Evolutionary conservation across 2,797 vertebrate species (phyloP).

Genomic region (Poeciliopsis infans): DNA sequence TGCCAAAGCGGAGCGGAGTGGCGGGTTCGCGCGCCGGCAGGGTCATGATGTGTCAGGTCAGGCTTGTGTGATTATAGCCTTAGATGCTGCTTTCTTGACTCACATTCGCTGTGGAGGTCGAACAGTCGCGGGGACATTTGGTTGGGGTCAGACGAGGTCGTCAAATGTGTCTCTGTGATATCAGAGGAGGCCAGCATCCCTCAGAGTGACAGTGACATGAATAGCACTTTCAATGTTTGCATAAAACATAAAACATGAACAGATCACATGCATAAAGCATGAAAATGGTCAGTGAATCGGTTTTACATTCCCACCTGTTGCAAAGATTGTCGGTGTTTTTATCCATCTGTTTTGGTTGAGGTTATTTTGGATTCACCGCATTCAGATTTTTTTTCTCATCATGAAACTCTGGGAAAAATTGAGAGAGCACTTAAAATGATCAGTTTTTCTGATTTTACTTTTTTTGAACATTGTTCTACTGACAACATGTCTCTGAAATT

Average conservation of each 20-base stretch:
- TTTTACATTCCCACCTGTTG: neutral
- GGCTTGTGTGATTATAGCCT: constrained; percentile 71
- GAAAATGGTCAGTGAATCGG: neutral
- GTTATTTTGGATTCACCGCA: neutral
- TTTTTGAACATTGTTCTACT: no score
- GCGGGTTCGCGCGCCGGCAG: constrained; percentile 50
- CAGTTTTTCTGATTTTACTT: no score
- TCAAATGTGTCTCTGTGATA: constrained; percentile 31
- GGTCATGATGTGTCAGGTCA: constrained; percentile 78
- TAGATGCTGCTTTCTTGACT: constrained; percentile 64
- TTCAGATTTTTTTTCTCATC: neutral
- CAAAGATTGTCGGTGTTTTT: neutral
- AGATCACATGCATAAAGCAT: neutral
- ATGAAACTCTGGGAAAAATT: no score
- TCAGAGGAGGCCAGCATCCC: constrained; percentile 22
- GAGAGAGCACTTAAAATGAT: no score
- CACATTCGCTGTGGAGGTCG: constrained; percentile 59
- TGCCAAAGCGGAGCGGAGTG: constrained; percentile 61
- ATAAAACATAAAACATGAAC: constrained; percentile 11
- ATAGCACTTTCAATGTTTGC: constrained; percentile 4
- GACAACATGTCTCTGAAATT: no score
- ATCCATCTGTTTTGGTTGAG: neutral
- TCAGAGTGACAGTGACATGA: constrained; percentile 17
- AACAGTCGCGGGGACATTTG: constrained; percentile 50
- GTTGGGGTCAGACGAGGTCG: constrained; percentile 40